phyloP scores from a whole-genome alignment of 2,113 vertebrate species.

The Pachypanchax playfairii region DNA sequence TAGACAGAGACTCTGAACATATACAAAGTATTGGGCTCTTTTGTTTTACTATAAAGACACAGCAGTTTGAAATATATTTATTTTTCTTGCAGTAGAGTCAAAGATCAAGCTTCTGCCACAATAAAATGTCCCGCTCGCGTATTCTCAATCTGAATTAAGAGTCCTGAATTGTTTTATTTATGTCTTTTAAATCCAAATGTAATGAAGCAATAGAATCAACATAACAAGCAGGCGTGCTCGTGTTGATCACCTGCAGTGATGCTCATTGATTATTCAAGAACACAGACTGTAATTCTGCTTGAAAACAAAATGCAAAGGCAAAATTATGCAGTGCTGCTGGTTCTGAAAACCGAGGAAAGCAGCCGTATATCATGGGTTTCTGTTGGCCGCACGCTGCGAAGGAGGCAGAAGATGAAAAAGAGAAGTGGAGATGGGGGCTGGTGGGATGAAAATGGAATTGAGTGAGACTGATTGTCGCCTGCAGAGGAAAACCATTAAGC shows the following conservation, averaged over 20 bases:
- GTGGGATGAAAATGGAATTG: slow-evolving; percentile 40
- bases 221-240: slow-evolving; percentile 27
- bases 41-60: slow-evolving; percentile 15
- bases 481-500: slow-evolving; percentile 69
- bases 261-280: slow-evolving; percentile 54
- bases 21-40: slow-evolving; percentile 22
- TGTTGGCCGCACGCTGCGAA: slow-evolving; percentile 48
- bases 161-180: not conserved
- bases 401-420: slow-evolving; percentile 49
- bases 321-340: slow-evolving; percentile 15
- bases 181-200: slow-evolving; percentile 4
- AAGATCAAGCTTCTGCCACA: slow-evolving; percentile 23
- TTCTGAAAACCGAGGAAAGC: slow-evolving; percentile 21
- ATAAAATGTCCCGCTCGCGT: slow-evolving; percentile 25
- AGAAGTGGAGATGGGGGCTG: slow-evolving; percentile 1
- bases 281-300: slow-evolving; percentile 33
- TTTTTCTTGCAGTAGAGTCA: slow-evolving; percentile 2
- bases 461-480: slow-evolving; percentile 66
- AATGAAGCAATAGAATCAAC: slow-evolving; percentile 18
- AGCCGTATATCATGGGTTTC: slow-evolving; percentile 40
- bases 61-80: slow-evolving; percentile 1
- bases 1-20: slow-evolving; percentile 20
- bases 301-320: slow-evolving; percentile 48
- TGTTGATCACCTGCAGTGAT: slow-evolving; percentile 39
- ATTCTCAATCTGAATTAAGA: slow-evolving; percentile 30